A percentile compares a stretch with the other conserved stretches of the same genome.
phyloP scores from a whole-genome alignment of 2,797 vertebrate genomes.

The Sebastes trivittatus region DNA sequence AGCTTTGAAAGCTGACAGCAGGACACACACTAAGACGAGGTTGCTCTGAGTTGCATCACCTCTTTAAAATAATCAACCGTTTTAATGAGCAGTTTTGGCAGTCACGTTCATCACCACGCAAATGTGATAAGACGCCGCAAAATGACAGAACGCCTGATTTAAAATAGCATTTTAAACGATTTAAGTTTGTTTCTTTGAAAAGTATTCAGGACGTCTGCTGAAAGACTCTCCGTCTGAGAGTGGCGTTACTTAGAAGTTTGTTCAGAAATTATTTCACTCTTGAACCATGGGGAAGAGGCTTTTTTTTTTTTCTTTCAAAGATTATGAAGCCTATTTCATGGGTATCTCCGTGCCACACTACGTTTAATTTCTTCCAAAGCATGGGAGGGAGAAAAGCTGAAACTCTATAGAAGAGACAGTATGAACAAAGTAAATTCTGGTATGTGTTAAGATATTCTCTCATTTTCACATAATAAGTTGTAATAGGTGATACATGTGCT shows the following conservation, averaged over 20 bases:
- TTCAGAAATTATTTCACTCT: constrained; percentile 40
- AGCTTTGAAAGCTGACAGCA: neutral
- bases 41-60: constrained; percentile 76
- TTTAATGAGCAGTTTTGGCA: constrained; percentile 66
- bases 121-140: constrained; percentile 56
- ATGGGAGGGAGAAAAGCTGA: constrained; percentile 15
- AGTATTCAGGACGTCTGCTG: constrained; percentile 25
- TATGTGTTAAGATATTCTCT: neutral
- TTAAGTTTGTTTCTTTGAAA: constrained; percentile 18
- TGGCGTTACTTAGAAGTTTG: constrained; percentile 55
- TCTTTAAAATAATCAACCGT: constrained; percentile 64
- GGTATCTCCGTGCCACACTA: constrained; percentile 37
- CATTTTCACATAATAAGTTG: neutral
- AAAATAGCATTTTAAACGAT: constrained; percentile 40
- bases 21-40: neutral
- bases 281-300: constrained; percentile 28
- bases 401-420: neutral
- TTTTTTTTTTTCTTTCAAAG: constrained; percentile 39
- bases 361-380: constrained; percentile 47
- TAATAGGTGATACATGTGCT: neutral
- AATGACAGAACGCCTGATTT: constrained; percentile 39
- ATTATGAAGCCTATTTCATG: constrained; percentile 66
- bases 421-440: neutral
- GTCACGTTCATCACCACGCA: constrained; percentile 45
- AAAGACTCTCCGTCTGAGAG: constrained; percentile 45